These are phyloP conservation scores for Sinocyclocheilus anshuiensis DNA, from an alignment of 2,113 vertebrate genomes.

Conservation along the genomic window DNA sequence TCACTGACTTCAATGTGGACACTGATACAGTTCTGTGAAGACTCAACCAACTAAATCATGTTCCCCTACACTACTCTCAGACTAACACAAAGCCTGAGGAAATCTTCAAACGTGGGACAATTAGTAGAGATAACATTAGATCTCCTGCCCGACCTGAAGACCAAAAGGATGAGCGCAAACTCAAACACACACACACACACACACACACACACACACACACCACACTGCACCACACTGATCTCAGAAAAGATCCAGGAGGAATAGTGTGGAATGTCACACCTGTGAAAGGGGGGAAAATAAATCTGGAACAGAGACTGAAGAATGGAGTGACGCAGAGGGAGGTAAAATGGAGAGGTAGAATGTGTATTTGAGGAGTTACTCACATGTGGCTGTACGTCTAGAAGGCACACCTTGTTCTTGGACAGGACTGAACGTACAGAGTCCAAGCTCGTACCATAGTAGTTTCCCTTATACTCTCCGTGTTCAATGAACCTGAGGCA, in stretches of 20 bases:
- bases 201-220: neutral
- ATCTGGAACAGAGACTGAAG: constrained; percentile 6
- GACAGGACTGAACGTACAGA: constrained; percentile 86
- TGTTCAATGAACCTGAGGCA: constrained; percentile 91
- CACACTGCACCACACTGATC: constrained; percentile 4
- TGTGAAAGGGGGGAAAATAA: constrained; percentile 9
- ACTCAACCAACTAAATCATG: too few relatives aligned
- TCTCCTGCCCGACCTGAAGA: neutral
- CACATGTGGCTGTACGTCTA: constrained; percentile 95
- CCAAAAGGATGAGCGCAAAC: neutral
- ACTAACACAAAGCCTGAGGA: neutral
- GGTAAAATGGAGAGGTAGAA: constrained; percentile 16
- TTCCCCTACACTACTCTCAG: neutral
- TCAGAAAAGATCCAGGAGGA: constrained; percentile 18
- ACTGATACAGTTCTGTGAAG: too few relatives aligned
- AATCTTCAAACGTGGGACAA: constrained; percentile 69
- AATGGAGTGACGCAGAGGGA: constrained; percentile 12
- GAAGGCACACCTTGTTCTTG: constrained; percentile 94
- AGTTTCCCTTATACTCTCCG: constrained; percentile 95
- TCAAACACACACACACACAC: too few relatives aligned
- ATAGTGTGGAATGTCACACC: constrained; percentile 15
- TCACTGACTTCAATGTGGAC: too few relatives aligned
- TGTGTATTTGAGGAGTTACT: constrained; percentile 68
- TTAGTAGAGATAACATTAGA: constrained; percentile 38
- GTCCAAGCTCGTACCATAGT: constrained; percentile 93